Percentiles rank a stretch among this genome's conserved stretches.
These are phyloP conservation scores for Tachuris rubrigastra DNA, from an alignment of 2,113 vertebrate species.

Conservation along the genomic window DNA sequence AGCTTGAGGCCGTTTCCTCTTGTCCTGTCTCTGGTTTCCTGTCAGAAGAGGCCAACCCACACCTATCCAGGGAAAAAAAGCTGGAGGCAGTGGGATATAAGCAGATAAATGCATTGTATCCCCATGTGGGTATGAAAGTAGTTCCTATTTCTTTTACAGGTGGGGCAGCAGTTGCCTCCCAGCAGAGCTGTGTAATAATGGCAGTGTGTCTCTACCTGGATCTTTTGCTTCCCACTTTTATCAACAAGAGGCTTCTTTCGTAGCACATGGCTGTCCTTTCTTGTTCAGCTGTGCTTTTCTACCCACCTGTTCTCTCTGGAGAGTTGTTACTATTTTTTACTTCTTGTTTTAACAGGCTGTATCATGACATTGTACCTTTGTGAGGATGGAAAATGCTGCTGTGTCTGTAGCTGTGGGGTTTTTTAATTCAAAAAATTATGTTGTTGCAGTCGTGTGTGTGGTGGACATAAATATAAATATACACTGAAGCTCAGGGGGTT, in stretches of 20 bases:
- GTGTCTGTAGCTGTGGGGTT: background rate
- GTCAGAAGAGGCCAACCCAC: rapidly evolving
- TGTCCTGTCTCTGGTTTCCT: rapidly evolving
- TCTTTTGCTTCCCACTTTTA: background rate
- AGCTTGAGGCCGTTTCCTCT: rapidly evolving
- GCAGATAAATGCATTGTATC: rapidly evolving
- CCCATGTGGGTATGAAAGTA: rapidly evolving
- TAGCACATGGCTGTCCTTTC: background rate
- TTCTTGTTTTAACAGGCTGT: background rate
- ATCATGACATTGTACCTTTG: background rate
- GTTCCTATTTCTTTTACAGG: background rate
- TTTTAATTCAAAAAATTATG: background rate
- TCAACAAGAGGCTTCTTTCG: background rate
- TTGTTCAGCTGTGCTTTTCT: background rate
- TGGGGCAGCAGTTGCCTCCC: background rate
- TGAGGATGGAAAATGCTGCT: background rate
- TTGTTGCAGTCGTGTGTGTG: rapidly evolving
- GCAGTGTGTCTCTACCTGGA: background rate
- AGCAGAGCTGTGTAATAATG: background rate
- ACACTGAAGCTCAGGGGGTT: rapidly evolving
- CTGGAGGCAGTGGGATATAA: background rate
- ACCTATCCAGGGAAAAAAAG: background rate
- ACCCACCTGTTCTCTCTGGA: background rate
- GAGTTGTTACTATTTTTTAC: background rate
- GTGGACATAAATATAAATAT: rapidly evolving